phyloP scores from a whole-genome alignment of 2,113 vertebrate species.

The Pteronura brasiliensis region DNA sequence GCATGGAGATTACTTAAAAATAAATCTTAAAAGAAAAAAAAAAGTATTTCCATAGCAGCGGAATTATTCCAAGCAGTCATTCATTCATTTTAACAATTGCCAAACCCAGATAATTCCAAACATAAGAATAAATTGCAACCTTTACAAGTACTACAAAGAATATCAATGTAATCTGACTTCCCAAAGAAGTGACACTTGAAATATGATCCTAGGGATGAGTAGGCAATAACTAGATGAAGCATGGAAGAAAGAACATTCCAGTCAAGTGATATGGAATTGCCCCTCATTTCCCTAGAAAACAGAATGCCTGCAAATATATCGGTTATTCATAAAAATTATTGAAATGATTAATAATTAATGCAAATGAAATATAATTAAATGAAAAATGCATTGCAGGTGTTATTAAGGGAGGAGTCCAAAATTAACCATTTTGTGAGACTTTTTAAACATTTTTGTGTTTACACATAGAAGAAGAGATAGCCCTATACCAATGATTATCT shows the following conservation, averaged over 20 bases:
- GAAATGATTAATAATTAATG: background rate
- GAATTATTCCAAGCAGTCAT: constrained; percentile 17
- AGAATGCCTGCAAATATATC: background rate
- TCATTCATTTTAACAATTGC: constrained; percentile 12
- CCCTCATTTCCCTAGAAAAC: background rate
- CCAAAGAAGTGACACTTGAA: background rate
- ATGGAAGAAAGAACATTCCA: background rate
- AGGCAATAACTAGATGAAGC: background rate
- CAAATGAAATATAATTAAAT: constrained; percentile 34
- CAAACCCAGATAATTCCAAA: background rate
- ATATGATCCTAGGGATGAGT: background rate
- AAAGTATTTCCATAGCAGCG: background rate
- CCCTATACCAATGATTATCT: background rate
- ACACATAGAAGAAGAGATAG: background rate
- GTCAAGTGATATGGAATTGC: background rate
- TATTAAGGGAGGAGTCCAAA: background rate
- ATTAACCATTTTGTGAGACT: background rate
- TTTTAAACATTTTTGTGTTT: background rate
- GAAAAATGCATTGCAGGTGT: background rate
- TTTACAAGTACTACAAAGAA: background rate
- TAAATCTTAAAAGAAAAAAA: background rate
- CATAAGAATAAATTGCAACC: background rate
- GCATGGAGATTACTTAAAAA: background rate
- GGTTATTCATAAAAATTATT: background rate
- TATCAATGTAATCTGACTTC: background rate